phyloP scores from a whole-genome alignment of 2,797 vertebrate species.

The Aplochiton taeniatus region DNA sequence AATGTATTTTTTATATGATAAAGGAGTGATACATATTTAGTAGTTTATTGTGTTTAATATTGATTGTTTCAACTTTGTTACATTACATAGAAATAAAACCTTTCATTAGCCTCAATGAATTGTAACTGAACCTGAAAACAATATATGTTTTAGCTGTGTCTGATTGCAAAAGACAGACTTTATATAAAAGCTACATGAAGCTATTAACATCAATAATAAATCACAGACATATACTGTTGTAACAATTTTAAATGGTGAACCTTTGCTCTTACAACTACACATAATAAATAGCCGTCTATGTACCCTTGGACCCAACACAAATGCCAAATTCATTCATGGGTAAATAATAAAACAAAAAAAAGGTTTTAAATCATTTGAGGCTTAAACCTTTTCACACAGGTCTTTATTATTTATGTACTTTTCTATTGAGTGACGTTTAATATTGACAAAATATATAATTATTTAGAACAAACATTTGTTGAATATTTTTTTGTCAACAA shows the following conservation, averaged over 20 bases:
- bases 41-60: conserved; percentile 28
- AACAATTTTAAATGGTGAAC: conserved; percentile 10
- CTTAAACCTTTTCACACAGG: conserved; percentile 17
- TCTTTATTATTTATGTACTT: conserved; percentile 34
- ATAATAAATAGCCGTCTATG: conserved; percentile 51
- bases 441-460: conserved; percentile 48
- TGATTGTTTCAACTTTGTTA: conserved; percentile 29
- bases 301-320: conserved; percentile 51
- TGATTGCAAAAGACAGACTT: too few species aligned
- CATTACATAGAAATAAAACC: conserved; percentile 21
- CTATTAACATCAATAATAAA: too few species aligned
- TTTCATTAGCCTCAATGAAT: neutral
- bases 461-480: conserved; percentile 19
- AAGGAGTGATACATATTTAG: conserved; percentile 41
- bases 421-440: conserved; percentile 40
- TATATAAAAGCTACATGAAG: too few species aligned
- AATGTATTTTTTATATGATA: conserved; percentile 55
- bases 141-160: too few species aligned
- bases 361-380: conserved; percentile 14
- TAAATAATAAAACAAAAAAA: conserved; percentile 28
- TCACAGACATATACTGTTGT: neutral
- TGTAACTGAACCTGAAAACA: too few species aligned
- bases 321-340: conserved; percentile 69
- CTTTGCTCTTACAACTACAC: conserved; percentile 62
- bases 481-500: conserved; percentile 17